Evolutionary conservation across 2,797 vertebrate genomes (phyloP), one percentile per base, ranked within the genome.

Genomic region (Gymnoscopelus microlampas): DNA sequence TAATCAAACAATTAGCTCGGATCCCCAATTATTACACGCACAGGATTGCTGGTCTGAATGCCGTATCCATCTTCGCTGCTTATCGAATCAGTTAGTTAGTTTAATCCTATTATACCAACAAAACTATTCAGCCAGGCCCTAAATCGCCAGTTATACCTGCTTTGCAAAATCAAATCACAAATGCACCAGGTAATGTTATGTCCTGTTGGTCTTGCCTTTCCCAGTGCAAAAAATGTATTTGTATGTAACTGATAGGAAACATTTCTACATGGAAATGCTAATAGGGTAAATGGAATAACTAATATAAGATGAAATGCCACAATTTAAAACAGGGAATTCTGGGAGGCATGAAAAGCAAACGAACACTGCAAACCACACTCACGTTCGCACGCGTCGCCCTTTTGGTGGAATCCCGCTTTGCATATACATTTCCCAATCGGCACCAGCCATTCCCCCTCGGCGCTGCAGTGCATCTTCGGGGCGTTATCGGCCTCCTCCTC

Each of bases 361-460:
- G 58, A 60, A 68, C 9, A 64, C 7, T 50, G 70, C 82, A 19
- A 35, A 32, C 19, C 19, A 19, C 5, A 98, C 98, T 99, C 93
- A 99, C 98, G 96, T 95, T 99, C 97, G 79, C 98, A 99, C 0
- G 95, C 93, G 70, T 99, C 97, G 74, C 98, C 98, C 93, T 98
- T 99, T 88, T 99, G 98, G 85, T 99, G 97, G 90, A 96, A 99
- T 85, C 98, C 98, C 15, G 97, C 96, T 93, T 95, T 98, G 94
- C 98, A 99, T 94, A 99, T 97, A 92, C 98, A 99, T 92, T 99
- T 99, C 91, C 98, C 98, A 92, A 99, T 99, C 74, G 98, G 98
- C 80, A 99, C 98, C 87, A 99, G 93, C 98, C 98, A 99, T 84
- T 99, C 97, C 85, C 98, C 98, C 87, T 99, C 98, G 0, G 97